These are phyloP conservation scores for Drosophila lutescens DNA, from an alignment of 2,888 invertebrate genomes.

Conservation along the genomic window DNA sequence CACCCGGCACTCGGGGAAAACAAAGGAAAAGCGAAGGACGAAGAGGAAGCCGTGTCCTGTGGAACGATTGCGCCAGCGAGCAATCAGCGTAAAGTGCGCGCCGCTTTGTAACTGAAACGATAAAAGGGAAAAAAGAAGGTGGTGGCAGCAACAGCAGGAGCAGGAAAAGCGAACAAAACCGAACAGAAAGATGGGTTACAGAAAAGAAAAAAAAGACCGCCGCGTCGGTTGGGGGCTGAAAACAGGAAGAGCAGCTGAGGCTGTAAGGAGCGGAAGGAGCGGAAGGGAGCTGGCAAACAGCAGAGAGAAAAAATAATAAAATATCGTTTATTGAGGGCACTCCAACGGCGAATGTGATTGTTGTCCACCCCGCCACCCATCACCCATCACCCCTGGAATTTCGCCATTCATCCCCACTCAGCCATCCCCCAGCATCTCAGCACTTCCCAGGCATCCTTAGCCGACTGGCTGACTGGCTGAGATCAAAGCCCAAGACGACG, in stretches of 20 bases:
- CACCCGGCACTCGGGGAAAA: slow-evolving; percentile 1
- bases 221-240: neutral
- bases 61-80: slow-evolving; percentile 72
- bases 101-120: slow-evolving; percentile 78
- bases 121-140: slow-evolving; percentile 50
- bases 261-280: neutral
- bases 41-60: slow-evolving; percentile 32
- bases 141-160: neutral
- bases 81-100: slow-evolving; percentile 79
- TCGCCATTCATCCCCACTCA: slow-evolving; percentile 2
- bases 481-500: slow-evolving; percentile 39
- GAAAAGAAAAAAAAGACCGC: neutral
- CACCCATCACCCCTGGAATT: slow-evolving; percentile 2
- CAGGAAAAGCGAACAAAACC: slow-evolving; percentile 30
- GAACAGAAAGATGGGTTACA: slow-evolving; percentile 38
- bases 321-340: slow-evolving; percentile 72
- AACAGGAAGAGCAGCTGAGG: slow-evolving; percentile 11
- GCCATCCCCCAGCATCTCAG: neutral
- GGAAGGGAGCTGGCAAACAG: slow-evolving; percentile 15
- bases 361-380: slow-evolving; percentile 16
- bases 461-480: slow-evolving; percentile 1
- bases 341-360: slow-evolving; percentile 38
- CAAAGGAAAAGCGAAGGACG: slow-evolving; percentile 4
- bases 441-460: neutral
- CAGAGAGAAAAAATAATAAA: slow-evolving; percentile 60